phyloP scores from a whole-genome alignment of 1,140 invertebrate species.

The Antheraea pernyi region DNA sequence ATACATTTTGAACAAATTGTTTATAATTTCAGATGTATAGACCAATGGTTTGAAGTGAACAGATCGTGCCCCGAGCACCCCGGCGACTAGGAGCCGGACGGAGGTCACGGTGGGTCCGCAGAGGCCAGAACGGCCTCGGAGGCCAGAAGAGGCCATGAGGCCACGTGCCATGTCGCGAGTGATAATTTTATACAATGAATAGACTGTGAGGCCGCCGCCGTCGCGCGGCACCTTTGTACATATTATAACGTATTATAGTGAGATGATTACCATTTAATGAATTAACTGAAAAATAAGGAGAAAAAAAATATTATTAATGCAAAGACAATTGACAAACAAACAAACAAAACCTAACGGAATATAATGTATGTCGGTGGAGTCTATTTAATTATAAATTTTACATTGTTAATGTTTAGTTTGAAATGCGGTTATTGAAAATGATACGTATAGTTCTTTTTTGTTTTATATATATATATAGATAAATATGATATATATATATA shows the following conservation, averaged over 20 bases:
- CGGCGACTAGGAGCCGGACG: conserved; percentile 84
- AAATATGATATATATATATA: conserved; percentile 32
- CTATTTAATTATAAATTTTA: conserved; percentile 57
- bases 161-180: conserved; percentile 61
- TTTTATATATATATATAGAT: conserved; percentile 36
- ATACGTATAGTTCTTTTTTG: conserved; percentile 32
- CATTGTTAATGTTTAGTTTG: conserved; percentile 49
- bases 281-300: conserved; percentile 40
- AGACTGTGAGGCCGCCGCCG: conserved; percentile 41
- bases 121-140: conserved; percentile 9
- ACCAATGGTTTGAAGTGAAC: conserved; percentile 98
- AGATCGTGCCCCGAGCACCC: conserved; percentile 98
- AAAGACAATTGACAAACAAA: conserved; percentile 57
- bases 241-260: conserved; percentile 66
- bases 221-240: conserved; percentile 62
- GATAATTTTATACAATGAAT: conserved; percentile 67
- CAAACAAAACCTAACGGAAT: neutral
- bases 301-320: conserved; percentile 31
- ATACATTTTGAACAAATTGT: neutral
- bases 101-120: neutral
- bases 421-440: conserved; percentile 20
- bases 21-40: conserved; percentile 89
- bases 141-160: conserved; percentile 12
- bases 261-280: conserved; percentile 71
- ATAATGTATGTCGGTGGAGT: conserved; percentile 42